These are phyloP conservation scores for Drosophila triauraria DNA, from an alignment of 1,140 invertebrate genomes.

Conservation along the genomic window DNA sequence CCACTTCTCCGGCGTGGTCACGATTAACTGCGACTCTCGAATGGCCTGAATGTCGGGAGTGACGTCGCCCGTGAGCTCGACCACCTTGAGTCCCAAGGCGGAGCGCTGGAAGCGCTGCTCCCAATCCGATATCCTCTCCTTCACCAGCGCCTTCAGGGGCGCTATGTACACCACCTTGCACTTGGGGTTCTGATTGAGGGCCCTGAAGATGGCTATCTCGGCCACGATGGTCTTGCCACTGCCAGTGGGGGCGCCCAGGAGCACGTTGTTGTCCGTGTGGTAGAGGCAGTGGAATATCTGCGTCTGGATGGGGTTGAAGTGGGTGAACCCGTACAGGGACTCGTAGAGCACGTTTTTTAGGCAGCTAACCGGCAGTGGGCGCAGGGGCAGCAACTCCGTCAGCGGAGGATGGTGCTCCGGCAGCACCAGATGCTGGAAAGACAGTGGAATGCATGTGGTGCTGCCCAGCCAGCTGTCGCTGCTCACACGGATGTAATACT, in stretches of 20 bases:
- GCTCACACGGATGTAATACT: conserved; percentile 95
- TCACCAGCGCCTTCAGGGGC: conserved; percentile 98
- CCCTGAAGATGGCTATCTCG: conserved; percentile 98
- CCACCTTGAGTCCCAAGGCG: conserved; percentile 93
- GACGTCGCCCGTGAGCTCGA: conserved; percentile 98
- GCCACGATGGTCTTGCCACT: conserved; percentile 99
- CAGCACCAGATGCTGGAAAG: conserved; percentile 95
- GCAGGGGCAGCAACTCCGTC: conserved; percentile 96
- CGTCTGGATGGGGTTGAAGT: conserved; percentile 99
- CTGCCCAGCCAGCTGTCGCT: conserved; percentile 97
- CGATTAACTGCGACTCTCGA: conserved; percentile 94
- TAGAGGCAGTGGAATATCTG: conserved; percentile 99
- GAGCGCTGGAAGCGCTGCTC: conserved; percentile 92
- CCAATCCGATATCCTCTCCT: conserved; percentile 99
- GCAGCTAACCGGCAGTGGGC: conserved; percentile 94
- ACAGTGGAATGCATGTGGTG: conserved; percentile 90
- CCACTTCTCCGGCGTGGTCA: conserved; percentile 99
- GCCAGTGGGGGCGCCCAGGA: conserved; percentile 98
- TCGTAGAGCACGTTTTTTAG: conserved; percentile 92
- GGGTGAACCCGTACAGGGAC: conserved; percentile 94
- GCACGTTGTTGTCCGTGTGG: conserved; percentile 96
- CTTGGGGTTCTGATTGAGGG: conserved; percentile 93
- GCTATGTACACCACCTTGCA: conserved; percentile 99
- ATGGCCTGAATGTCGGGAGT: conserved; percentile 96
- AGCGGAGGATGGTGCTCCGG: conserved; percentile 97